Base-by-base conservation (phyloP, 2,113 vertebrate genomes). In the Thalassoma bifasciatum region DNA sequence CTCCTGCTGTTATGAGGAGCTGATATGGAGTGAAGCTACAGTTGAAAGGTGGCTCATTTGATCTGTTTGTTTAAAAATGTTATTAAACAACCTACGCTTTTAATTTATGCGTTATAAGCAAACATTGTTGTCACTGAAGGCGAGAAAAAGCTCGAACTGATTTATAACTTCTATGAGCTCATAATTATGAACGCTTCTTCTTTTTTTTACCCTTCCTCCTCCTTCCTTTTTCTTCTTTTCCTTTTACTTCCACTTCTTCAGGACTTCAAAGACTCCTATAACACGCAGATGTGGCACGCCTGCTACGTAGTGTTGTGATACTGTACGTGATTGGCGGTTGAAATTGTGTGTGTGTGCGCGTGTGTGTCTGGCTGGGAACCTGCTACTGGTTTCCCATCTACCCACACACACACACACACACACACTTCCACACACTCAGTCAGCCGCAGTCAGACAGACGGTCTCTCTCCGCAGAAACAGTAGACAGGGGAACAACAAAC, bases 311-410 rank as follows among this genome's bases (percentile, higher is more conserved):
- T 24, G 8, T 16, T 47, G 82, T 75, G 67, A 68, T 62, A 36
- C 42, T 66, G 75, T 66, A 64, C 81, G 85, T 82, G 85, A 88
- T 80, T 77, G 77, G 83, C 73, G 78, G 68, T 69, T 57, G 70
- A 56, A 73, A 72, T 59, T 59, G 75, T 79, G 73, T 53, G 60
- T 63, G 46, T 76, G 87, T 7, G 63, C 61, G 46, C 75, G 87
- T 2, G 30, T 6, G 46, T 76, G 87, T 7, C 46, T 46, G 71
- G 40, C 40, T 46, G 44, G 44, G 80, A 75, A 89, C 80, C 92
- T 90, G 90, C 89, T 88, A 81, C 91, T 84, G 86, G 69, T 81
- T 77, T 61, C 54, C 47, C 68, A 67, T 44, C 49, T 75, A 38
- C 42, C 24, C 75, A n/a, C 62, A 19, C 72, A 37, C 69, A 54